These are phyloP conservation scores for Xanthorhoe designata DNA, from an alignment of 2,888 invertebrate species.

Conservation along the genomic window DNA sequence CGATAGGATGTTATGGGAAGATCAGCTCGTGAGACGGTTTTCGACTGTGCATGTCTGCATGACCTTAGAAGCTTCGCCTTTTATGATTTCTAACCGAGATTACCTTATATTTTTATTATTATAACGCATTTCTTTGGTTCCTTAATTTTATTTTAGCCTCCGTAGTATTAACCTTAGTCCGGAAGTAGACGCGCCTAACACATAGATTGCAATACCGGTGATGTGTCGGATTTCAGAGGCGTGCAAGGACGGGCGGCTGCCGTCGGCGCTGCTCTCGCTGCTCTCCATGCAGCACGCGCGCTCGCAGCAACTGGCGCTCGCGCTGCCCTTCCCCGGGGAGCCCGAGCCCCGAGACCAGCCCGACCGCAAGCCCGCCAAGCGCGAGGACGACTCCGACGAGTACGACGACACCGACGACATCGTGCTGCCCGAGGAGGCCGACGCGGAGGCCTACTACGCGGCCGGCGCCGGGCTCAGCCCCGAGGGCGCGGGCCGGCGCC, in stretches of 20 bases:
- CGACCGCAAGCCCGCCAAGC: slow-evolving; percentile 59
- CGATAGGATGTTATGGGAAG: slow-evolving; percentile 77
- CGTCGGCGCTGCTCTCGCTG: slow-evolving; percentile 75
- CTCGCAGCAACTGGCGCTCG: slow-evolving; percentile 54
- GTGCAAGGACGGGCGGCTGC: slow-evolving; percentile 72
- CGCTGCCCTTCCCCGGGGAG: slow-evolving; percentile 66
- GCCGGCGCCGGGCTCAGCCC: slow-evolving; percentile 32
- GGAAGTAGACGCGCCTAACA: slow-evolving; percentile 76
- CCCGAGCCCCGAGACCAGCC: not conserved
- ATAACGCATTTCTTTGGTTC: slow-evolving; percentile 86
- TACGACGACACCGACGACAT: slow-evolving; percentile 84
- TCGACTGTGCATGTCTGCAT: slow-evolving; percentile 85
- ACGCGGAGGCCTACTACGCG: slow-evolving; percentile 57
- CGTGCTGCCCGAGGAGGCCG: slow-evolving; percentile 76
- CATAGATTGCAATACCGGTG: slow-evolving; percentile 79
- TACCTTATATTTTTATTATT: slow-evolving; percentile 72
- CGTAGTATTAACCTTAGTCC: slow-evolving; percentile 83
- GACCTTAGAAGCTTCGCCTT: slow-evolving; percentile 84
- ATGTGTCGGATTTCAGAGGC: slow-evolving; percentile 81
- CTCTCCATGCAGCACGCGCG: slow-evolving; percentile 22
- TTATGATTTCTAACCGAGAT: slow-evolving; percentile 82
- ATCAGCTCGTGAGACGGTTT: slow-evolving; percentile 67
- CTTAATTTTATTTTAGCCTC: slow-evolving; percentile 84
- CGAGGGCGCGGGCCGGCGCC: slow-evolving; percentile 36
- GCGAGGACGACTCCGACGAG: slow-evolving; percentile 81